phyloP scores from a whole-genome alignment of 2,113 vertebrate genomes.

The Esox niger region DNA sequence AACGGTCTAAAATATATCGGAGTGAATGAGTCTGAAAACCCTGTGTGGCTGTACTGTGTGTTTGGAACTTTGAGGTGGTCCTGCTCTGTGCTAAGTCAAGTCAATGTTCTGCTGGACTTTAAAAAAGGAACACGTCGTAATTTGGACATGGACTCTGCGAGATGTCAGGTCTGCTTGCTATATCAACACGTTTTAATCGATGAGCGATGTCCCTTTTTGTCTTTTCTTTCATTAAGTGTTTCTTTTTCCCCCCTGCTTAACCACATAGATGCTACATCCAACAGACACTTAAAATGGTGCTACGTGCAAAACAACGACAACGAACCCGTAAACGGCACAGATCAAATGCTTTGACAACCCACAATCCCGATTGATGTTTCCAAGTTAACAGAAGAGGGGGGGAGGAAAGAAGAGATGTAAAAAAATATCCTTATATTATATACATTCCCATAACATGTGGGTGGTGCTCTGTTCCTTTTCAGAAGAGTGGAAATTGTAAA shows the following conservation, averaged over 20 bases:
- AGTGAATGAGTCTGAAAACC: constrained; percentile 15
- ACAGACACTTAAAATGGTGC: constrained; percentile 67
- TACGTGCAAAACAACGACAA: constrained; percentile 58
- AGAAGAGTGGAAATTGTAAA: constrained; percentile 47
- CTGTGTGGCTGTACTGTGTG: constrained; percentile 23
- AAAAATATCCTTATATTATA: neutral
- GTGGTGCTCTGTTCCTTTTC: constrained; percentile 55
- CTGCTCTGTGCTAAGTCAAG: constrained; percentile 18
- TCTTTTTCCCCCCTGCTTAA: constrained; percentile 31
- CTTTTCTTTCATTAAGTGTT: constrained; percentile 33
- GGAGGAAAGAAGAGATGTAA: constrained; percentile 23
- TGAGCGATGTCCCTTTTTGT: constrained; percentile 8
- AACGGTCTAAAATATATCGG: constrained; percentile 15
- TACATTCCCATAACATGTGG: constrained; percentile 58
- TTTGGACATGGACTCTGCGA: constrained; percentile 41
- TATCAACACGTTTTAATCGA: constrained; percentile 49
- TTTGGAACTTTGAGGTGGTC: constrained; percentile 38
- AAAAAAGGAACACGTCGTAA: constrained; percentile 26
- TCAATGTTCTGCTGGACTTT: constrained; percentile 28
- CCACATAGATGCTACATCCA: constrained; percentile 33
- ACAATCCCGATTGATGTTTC: constrained; percentile 45
- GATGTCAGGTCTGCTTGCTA: constrained; percentile 37
- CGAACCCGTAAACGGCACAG: constrained; percentile 14
- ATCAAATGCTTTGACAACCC: constrained; percentile 24
- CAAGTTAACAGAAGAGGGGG: constrained; percentile 16